Evolutionary conservation across 2,888 invertebrate species (phyloP), one percentile per base, ranked within the genome.

Genomic region (Macrophya alboannulata): DNA sequence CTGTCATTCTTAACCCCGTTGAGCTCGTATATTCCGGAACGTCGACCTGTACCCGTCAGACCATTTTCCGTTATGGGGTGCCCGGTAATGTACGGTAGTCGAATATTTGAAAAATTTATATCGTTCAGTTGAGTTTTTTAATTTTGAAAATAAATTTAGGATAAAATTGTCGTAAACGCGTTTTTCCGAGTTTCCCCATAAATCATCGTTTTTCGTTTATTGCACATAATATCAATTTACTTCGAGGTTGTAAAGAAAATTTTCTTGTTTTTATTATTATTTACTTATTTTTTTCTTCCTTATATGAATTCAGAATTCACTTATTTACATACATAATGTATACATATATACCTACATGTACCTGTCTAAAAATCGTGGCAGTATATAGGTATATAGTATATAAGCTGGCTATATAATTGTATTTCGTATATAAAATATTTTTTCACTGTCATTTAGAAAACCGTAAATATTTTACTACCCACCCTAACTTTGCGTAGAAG

Each of bases 31-130:
- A 81, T 81, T 81, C 68, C 40, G 21, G 62, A 81, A 45, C 62
- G 65, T 55, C 77, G 82, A 79, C 85, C 31, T 31, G 31, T 79
- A 87, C 86, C 85, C 86, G 82, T 77, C 86, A 82, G 85, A 48
- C 81, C 81, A 82, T 79, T 72, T 87, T 84, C 85, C 85, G 86
- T 85, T 76, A 76, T 48, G 84, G 85, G 43, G 84, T 86, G 87
- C 21, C 31, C 31, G 31, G 31, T 86, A 85, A 85, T 68, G n/a
- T n/a, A 76, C 59, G 31, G 59, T 55, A 43, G 85, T 74, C 85
- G 84, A 79, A 86, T 85, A 86, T 86, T 82, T 86, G 72, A 84
- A 76, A 86, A 84, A 86, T 6, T 68, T 17, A 37, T 25, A 10
- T 65, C 31, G 84, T 85, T 86, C 79, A 86, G 86, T 86, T n/a